Evolutionary conservation across 2,113 vertebrate species (phyloP).

Genomic region (Pterophyllum scalare): DNA sequence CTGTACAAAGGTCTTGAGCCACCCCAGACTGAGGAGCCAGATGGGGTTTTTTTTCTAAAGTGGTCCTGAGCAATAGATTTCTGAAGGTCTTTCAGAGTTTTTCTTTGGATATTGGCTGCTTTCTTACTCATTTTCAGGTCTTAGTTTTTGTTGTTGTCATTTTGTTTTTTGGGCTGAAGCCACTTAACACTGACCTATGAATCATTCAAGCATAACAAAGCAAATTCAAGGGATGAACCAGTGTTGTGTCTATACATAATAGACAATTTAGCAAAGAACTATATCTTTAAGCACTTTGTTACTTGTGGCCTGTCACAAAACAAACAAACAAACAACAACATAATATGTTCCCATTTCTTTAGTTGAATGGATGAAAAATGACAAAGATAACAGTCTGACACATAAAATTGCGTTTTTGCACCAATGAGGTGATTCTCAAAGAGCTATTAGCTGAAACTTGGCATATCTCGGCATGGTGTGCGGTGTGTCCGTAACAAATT

Average conservation of each 20-base stretch:
- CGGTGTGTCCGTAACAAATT: not conserved
- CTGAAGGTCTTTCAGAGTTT: not conserved
- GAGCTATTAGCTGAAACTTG: not conserved
- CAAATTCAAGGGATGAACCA: not conserved
- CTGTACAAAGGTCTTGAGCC: not conserved
- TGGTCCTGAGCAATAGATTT: not conserved
- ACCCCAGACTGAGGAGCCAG: not conserved
- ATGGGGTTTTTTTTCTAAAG: not conserved
- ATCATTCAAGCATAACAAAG: not conserved
- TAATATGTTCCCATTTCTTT: not conserved
- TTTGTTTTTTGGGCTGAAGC: not conserved
- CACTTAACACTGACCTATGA: not conserved
- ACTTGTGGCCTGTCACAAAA: not conserved
- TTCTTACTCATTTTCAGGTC: too few species aligned
- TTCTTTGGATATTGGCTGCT: too few species aligned
- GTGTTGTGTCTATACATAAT: not conserved
- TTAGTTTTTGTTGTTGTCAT: not conserved
- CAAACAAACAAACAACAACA: not conserved
- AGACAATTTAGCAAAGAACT: not conserved
- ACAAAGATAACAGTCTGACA: too few species aligned
- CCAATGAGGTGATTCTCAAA: not conserved
- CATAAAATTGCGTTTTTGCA: too few species aligned
- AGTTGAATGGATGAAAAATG: not conserved
- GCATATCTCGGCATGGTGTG: not conserved
- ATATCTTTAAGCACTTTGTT: not conserved